These are phyloP conservation scores for Thymelicus lineola DNA, from an alignment of 2,888 invertebrate species.

Conservation along the genomic window DNA sequence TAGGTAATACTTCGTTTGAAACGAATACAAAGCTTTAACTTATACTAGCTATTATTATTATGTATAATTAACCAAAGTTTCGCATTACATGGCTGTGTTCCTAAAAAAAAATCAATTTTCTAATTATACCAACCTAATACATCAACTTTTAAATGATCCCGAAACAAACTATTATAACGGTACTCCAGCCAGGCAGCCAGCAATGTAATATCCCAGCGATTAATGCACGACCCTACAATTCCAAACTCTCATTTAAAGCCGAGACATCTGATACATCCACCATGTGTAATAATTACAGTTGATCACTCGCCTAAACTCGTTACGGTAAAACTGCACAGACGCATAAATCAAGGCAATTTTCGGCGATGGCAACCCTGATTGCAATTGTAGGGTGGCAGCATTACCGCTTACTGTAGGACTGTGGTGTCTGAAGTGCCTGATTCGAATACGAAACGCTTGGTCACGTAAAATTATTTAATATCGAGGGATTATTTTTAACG, in stretches of 20 bases:
- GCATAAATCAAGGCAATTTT: constrained; percentile 73
- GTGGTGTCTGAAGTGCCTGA: constrained; percentile 17
- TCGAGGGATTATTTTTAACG: background rate
- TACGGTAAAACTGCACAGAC: constrained; percentile 64
- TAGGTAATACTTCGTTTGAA: no score
- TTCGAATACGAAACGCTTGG: constrained; percentile 14
- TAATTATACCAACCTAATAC: no score
- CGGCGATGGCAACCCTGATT: constrained; percentile 67
- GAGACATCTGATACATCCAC: constrained; percentile 36
- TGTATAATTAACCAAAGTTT: no score
- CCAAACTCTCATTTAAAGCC: constrained; percentile 31
- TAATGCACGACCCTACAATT: constrained; percentile 15
- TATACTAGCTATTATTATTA: no score
- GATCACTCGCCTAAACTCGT: constrained; percentile 39
- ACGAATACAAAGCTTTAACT: no score
- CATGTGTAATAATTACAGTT: constrained; percentile 36
- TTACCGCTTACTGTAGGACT: constrained; percentile 29
- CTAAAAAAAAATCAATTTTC: no score
- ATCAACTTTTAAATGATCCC: no score
- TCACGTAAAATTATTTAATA: constrained; percentile 26
- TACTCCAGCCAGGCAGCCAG: background rate
- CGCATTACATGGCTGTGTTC: no score
- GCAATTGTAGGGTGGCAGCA: constrained; percentile 55
- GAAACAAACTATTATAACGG: no score
- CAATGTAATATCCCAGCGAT: constrained; percentile 10